Base-by-base conservation (phyloP, 2,113 vertebrate genomes). In the Hoplias malabaricus region DNA sequence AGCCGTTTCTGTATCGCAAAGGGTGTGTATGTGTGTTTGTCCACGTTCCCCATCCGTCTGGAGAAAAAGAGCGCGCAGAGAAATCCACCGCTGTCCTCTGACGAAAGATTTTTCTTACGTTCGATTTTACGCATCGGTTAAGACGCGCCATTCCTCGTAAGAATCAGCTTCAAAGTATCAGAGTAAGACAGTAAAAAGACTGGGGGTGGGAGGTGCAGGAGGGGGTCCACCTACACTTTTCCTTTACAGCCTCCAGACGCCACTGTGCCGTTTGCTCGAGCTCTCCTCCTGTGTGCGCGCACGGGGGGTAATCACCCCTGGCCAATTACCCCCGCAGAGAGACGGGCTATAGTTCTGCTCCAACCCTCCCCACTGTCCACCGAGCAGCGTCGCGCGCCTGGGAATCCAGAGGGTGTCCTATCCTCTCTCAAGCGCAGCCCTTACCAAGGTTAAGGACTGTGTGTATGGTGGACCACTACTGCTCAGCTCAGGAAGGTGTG, bases 311-410 rank as follows among this genome's bases (percentile, higher is more conserved):
- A 86, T 86, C 78, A 84, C 80, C 79, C 81, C 68, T 81, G 73
- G 78, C 63, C 74, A 88, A 83, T 84, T 48, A 48, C 43, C 43
- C 84, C 74, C 80, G 65, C 74, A 77, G 70, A 68, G 76, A 76
- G 73, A n/a, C n/a, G 80, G 76, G 84, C 83, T 87, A 62, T 88
- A 86, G 88, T 91, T 88, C 89, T 5, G 16, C 69, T 69, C 23
- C 75, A 62, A 66, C 79, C 73, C 75, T 77, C 84, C 86, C 63
- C 50, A 43, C 77, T 57, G 75, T 62, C 8, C 19, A 25, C 40
- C 67, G 34, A 42, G 43, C 42, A 59, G 25, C 82, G 46, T 82
- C 73, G 67, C 13, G 67, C 72, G 31, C n/a, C n/a, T 82, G 84
- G 83, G 80, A 87, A 86, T 77, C 56, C 36, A 53, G n/a, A 21